Base-by-base conservation (phyloP, 2,113 vertebrate genomes). In the Alligator sinensis region DNA sequence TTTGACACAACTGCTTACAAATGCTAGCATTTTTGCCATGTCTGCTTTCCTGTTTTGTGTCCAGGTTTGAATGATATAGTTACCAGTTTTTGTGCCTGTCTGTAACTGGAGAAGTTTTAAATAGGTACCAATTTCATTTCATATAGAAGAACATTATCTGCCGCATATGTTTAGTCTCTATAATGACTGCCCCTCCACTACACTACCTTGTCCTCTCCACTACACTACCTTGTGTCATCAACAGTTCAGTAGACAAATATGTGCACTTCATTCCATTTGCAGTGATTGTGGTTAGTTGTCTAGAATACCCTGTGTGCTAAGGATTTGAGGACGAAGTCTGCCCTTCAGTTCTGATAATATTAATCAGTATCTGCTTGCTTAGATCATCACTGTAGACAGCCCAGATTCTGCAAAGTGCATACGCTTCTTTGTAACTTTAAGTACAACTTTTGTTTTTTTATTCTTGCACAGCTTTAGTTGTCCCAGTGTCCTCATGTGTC, bases 201-300 rank as follows among this genome's bases (percentile, higher is more conserved):
- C 47, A 47, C 47, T 47, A 9, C 47, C 47, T 9, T 8, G 47
- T 47, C 47, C 47, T 47, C 47, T 47, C 47, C 47, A 47, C 47
- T 47, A 47, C 47, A 47, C 47, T 47, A 9, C 47, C 47, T 9
- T 8, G 38, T 82, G 60, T 74, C 80, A 83, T 54, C 68, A 85
- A 59, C 30, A 80, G 0, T 76, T 91, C 78, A 57, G 79, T 76
- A 83, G 91, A 89, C 82, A 89, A 54, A 14, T 78, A 47, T 61
- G 60, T 19, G 0, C 85, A 63, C 70, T 60, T 77, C 30, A 12
- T 87, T 92, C 88, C 60, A 24, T 2, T 84, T 80, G 66, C 57
- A 77, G 76, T 28, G 86, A 58, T 11, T 61, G 86, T 70, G 47
- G 76, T 55, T 89, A 78, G 81, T 81, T 55, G 55, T 68, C 11